Conservation (phyloP, 2,888 invertebrate genomes). For the Zonitis immaculata region DNA sequence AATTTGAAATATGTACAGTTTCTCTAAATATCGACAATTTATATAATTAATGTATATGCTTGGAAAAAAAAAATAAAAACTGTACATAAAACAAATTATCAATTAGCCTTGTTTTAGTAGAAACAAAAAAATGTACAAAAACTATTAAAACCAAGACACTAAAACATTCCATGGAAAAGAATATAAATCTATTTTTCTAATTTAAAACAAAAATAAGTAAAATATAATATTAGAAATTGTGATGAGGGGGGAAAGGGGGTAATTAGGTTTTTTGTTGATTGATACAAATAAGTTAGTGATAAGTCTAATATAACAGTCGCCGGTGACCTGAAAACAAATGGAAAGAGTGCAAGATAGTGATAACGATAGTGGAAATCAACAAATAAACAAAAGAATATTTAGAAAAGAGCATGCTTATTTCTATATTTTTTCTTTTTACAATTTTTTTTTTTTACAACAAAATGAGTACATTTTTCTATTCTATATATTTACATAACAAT, state of each 20-base stretch:
- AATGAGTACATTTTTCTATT: slow-evolving; percentile 26
- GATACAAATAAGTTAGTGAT: slow-evolving; percentile 14
- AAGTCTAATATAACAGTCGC: slow-evolving; percentile 56
- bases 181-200: slow-evolving; percentile 10
- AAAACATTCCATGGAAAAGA: slow-evolving; percentile 24
- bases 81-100: neutral
- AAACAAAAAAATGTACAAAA: neutral
- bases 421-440: slow-evolving; percentile 33
- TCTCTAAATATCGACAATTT: neutral
- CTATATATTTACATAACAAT: slow-evolving; percentile 9
- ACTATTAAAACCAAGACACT: slow-evolving; percentile 3
- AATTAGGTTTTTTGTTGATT: neutral
- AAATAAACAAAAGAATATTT: slow-evolving; percentile 31
- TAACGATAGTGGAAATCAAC: slow-evolving; percentile 29
- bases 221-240: neutral
- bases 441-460: slow-evolving; percentile 27
- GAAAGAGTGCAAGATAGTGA: slow-evolving; percentile 43
- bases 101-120: neutral
- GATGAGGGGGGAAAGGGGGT: slow-evolving; percentile 3
- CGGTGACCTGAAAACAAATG: slow-evolving; percentile 61
- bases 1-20: neutral
- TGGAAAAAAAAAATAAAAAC: too few relatives aligned
- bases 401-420: slow-evolving; percentile 33
- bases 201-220: slow-evolving; percentile 6
- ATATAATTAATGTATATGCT: too few relatives aligned